Percentiles rank a stretch among this genome's conserved stretches.
These are phyloP conservation scores for Cataglyphis hispanica DNA, from an alignment of 1,140 invertebrate genomes.

Conservation along the genomic window DNA sequence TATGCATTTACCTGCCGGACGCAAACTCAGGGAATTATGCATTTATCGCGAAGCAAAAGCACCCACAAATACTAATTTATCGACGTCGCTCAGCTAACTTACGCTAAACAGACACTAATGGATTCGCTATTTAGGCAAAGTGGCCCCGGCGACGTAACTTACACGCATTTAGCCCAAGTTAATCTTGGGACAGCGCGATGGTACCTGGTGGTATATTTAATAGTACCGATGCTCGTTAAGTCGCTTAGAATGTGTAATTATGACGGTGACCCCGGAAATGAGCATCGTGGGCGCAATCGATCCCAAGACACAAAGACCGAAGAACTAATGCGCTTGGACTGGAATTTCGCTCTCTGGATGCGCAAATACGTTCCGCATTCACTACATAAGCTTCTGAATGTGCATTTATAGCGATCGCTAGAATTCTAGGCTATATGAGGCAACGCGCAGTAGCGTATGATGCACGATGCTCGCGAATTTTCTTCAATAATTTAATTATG, in stretches of 20 bases:
- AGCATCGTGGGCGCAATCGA: conserved; percentile 66
- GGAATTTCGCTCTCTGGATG: conserved; percentile 22
- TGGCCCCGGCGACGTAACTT: conserved; percentile 49
- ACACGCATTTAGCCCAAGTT: conserved; percentile 65
- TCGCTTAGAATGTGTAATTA: conserved; percentile 74
- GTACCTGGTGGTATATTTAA: conserved; percentile 69
- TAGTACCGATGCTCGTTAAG: conserved; percentile 71
- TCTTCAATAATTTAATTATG: neutral
- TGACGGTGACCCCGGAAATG: conserved; percentile 68
- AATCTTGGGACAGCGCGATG: conserved; percentile 56
- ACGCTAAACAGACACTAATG: conserved; percentile 46
- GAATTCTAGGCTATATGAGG: conserved; percentile 4
- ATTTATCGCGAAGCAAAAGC: conserved; percentile 15
- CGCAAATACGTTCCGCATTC: conserved; percentile 5
- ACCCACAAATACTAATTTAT: conserved; percentile 31
- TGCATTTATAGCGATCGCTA: conserved; percentile 3
- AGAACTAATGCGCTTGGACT: conserved; percentile 35
- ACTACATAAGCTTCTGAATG: conserved; percentile 38
- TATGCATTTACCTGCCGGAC: neutral
- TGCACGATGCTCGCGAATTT: neutral
- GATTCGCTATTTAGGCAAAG: conserved; percentile 60
- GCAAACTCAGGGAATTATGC: neutral
- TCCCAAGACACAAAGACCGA: conserved; percentile 46
- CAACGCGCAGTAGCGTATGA: neutral
- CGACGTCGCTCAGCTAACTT: conserved; percentile 28